Conservation (phyloP, 2,888 invertebrate genomes). For the Cyrtodaria siliqua region DNA sequence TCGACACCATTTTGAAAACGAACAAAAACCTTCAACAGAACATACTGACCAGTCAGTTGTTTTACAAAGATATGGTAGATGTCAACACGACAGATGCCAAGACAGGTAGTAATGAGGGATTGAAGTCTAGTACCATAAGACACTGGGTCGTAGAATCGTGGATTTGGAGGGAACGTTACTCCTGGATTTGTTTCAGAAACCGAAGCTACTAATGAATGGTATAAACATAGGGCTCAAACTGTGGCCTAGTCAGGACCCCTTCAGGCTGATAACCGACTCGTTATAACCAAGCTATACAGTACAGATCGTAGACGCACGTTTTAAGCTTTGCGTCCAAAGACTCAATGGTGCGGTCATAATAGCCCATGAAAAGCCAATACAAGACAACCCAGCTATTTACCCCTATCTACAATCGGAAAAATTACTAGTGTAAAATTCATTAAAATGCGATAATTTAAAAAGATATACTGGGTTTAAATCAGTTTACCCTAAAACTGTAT, state of each 20-base stretch:
- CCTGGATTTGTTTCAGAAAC: constrained; percentile 44
- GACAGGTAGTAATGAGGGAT: too few species aligned
- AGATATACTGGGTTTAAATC: too few species aligned
- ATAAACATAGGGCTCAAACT: constrained; percentile 28
- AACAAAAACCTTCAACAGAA: too few species aligned
- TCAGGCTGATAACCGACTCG: constrained; percentile 35
- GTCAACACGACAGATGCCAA: constrained; percentile 31
- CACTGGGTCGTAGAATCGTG: constrained; percentile 29
- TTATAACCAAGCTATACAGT: constrained; percentile 16
- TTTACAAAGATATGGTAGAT: constrained; percentile 33
- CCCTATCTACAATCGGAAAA: constrained; percentile 36
- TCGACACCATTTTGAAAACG: too few species aligned
- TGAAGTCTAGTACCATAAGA: constrained; percentile 9
- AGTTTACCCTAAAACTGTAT: too few species aligned
- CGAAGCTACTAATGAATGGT: constrained; percentile 42
- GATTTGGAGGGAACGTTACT: constrained; percentile 45
- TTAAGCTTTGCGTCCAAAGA: constrained; percentile 49
- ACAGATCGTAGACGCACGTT: constrained; percentile 40
- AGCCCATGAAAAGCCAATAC: constrained; percentile 33
- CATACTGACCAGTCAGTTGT: too few species aligned
- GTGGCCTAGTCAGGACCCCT: constrained; percentile 29
- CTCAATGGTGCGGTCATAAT: constrained; percentile 25
- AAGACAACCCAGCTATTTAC: constrained; percentile 36
- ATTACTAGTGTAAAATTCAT: too few species aligned
- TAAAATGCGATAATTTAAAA: too few species aligned